Base-by-base conservation (phyloP, 2,113 vertebrate genomes). In the Petromus typicus region DNA sequence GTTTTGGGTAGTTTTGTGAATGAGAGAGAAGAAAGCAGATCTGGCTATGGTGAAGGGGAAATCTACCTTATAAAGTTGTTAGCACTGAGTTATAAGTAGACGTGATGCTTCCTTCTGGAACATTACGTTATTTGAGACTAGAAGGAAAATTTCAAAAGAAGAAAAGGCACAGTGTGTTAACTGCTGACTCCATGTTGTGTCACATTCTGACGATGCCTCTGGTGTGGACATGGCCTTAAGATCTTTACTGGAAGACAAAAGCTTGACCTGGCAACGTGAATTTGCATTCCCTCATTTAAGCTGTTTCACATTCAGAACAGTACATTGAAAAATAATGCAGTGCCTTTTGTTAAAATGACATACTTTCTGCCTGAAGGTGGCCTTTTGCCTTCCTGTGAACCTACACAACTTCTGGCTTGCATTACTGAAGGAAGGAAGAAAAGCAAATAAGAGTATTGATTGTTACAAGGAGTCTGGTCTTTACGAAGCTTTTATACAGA, bases 311-410 rank as follows among this genome's bases (percentile, higher is more conserved):
- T 17, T 54, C 83, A 66, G 79, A 88, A 86, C 13, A n/a, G 73
- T 75, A 71, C 63, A 40, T 63, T 95, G 80, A 94, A 95, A 96
- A 96, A 95, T 57, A 93, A 27, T 76, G 75, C 43, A 91, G 61
- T 67, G 59, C 37, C 34, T 95, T 85, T 67, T n/a, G 48, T 81
- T 92, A 95, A 63, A 86, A 76, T 64, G 57, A 66, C 32, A 34
- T 87, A 48, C 79, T 91, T 94, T 85, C 54, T 76, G 40, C 43
- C 25, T 80, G 81, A 93, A 75, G 63, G 91, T 95, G 86, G 76
- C 87, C 67, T 86, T 95, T 76, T 87, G 22, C 71, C 71, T 95
- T 92, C 51, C 57, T 84, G 67, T 94, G 48, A 82, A 95, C 61
- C 79, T 92, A 27, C 81, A 0, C 11, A 73, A 67, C 78, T 97